These are phyloP conservation scores for Zosterops hypoxanthus DNA, from an alignment of 2,113 vertebrate genomes.

Conservation along the genomic window DNA sequence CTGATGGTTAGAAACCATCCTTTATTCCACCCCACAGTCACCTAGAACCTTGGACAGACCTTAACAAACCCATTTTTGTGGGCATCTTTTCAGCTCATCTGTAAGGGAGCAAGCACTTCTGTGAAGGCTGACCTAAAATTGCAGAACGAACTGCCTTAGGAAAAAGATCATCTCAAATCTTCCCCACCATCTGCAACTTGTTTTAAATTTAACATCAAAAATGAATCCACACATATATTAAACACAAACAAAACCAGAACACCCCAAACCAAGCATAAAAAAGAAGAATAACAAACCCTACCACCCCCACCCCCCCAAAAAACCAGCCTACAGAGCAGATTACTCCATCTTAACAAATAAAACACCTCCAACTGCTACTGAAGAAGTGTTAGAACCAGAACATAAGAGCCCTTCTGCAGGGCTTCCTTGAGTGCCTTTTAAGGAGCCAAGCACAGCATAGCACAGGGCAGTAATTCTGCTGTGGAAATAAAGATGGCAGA, in stretches of 20 bases:
- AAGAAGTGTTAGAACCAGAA: background rate
- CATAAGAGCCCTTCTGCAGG: background rate
- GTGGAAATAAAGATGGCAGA: background rate
- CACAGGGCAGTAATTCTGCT: background rate
- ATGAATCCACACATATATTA: rapidly evolving
- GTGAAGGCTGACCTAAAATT: background rate
- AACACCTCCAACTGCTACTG: background rate
- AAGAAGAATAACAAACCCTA: background rate
- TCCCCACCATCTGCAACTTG: background rate
- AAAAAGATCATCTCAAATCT: background rate
- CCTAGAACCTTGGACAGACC: background rate
- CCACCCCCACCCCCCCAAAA: background rate
- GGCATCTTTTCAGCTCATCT: background rate
- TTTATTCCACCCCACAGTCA: background rate
- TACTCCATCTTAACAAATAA: background rate
- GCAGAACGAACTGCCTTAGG: background rate
- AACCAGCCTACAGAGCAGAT: background rate
- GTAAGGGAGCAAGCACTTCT: background rate
- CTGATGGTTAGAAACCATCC: background rate
- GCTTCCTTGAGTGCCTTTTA: background rate
- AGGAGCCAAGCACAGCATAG: background rate
- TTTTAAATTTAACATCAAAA: background rate
- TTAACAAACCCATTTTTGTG: background rate
- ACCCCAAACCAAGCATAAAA: background rate
- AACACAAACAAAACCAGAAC: background rate